Percentiles rank a stretch among this genome's conserved stretches.
Evolutionary conservation across 2,888 invertebrate species (phyloP).

Genomic region (Trachelus tabidus): DNA sequence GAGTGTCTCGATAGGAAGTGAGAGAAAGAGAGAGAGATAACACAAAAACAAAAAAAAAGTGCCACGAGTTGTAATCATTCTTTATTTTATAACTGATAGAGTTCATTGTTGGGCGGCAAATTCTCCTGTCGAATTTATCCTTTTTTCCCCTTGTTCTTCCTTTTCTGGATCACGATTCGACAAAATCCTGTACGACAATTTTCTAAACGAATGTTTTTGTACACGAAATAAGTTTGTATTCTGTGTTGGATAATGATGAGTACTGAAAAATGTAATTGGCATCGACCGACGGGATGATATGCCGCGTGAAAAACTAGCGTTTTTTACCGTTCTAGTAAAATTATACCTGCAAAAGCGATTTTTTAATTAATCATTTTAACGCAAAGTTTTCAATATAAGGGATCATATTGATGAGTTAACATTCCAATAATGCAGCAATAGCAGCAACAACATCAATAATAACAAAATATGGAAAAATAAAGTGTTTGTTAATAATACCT

Average conservation of each 20-base stretch:
- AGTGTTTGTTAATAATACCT: conserved; percentile 26
- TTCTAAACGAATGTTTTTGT: neutral
- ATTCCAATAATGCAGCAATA: conserved; percentile 43
- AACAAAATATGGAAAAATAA: conserved; percentile 35
- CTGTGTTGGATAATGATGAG: neutral
- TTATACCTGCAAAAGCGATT: conserved; percentile 30
- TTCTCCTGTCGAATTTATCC: neutral
- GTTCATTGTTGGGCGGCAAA: neutral
- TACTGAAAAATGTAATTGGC: neutral
- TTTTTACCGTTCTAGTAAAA: conserved; percentile 40
- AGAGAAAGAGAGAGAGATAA: neutral
- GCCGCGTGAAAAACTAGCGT: conserved; percentile 15
- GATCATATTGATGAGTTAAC: conserved; percentile 29
- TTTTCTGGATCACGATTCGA: neutral
- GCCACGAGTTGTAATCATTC: conserved; percentile 6
- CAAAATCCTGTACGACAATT: neutral
- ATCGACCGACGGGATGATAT: neutral
- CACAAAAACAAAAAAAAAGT: neutral
- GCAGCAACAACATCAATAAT: neutral
- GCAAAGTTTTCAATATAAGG: conserved; percentile 13
- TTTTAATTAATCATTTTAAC: conserved; percentile 21
- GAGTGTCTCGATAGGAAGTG: neutral
- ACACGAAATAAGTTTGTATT: neutral
- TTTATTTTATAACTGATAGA: conserved; percentile 1
- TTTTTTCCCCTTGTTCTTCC: neutral